Conservation (phyloP, 2,113 vertebrate genomes). For the Thamnaconus septentrionalis region DNA sequence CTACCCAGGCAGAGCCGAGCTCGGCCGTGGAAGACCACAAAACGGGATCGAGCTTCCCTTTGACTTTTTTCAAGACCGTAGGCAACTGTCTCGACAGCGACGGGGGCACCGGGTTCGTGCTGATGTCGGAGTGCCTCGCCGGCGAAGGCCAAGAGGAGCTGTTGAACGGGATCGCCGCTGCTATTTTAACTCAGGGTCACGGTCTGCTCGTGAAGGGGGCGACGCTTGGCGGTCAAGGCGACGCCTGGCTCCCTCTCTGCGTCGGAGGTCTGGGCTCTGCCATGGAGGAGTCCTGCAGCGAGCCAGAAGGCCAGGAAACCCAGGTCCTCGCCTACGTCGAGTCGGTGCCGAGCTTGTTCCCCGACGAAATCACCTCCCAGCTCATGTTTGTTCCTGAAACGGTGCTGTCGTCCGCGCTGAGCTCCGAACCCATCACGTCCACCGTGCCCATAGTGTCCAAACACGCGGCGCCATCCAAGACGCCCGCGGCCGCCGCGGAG, state of each 20-base stretch:
- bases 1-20: conserved; percentile 17
- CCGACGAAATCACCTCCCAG: not conserved
- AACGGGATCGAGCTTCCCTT: conserved; percentile 24
- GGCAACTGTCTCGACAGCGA: not conserved
- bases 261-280: conserved; percentile 41
- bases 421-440: conserved; percentile 72
- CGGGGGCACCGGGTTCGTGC: conserved; percentile 40
- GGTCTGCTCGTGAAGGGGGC: conserved; percentile 24
- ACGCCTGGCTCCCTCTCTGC: not conserved
- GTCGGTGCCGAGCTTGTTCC: conserved; percentile 61
- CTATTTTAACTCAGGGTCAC: conserved; percentile 33
- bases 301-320: conserved; percentile 12
- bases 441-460: conserved; percentile 77
- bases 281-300: conserved; percentile 25
- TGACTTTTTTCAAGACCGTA: conserved; percentile 40
- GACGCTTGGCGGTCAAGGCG: not conserved
- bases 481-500: conserved; percentile 36
- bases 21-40: conserved; percentile 1
- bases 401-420: conserved; percentile 69
- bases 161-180: conserved; percentile 25
- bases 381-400: conserved; percentile 62
- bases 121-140: conserved; percentile 44
- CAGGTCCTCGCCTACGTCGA: conserved; percentile 75
- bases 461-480: conserved; percentile 20
- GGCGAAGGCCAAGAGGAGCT: conserved; percentile 39